Evolutionary conservation across 37 sponge, comb jelly and placozoan genomes (phyloP), one percentile per base, ranked within the genome.

Genomic region (Dysidea cf. avara): DNA sequence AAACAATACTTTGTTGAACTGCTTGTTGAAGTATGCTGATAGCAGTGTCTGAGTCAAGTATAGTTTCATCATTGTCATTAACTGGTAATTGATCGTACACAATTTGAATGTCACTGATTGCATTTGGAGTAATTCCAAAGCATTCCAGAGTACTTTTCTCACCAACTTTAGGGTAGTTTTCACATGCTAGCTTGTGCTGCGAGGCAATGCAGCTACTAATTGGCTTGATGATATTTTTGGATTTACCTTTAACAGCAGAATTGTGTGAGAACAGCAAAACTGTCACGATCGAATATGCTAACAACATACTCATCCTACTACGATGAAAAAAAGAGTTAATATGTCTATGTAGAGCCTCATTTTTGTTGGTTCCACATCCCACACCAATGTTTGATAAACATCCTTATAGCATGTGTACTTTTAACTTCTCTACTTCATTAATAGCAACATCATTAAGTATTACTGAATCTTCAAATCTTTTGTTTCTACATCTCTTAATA

Each of bases 201-300:
- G n/a, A n/a, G n/a, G n/a, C 46, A 12, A 43, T 43, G 46, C 46
- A 43, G 9, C 7, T 9, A 43, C 7, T 43, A 43, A 7, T 26
- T 36, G 52, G 66, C 39, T 29, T 32, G 18, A 17, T 17, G 0
- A 58, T 21, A 5, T 3, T 49, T 50, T 52, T 49, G 30, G 12
- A 21, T 33, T 46, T 69, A 51, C 46, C 72, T 16, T 17, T 1
- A 7, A 53, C 13, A 2, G 64, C 38, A 22, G 58, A 71, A 71
- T 80, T 80, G 47, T 80, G 81, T 2, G 21, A 26, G 29, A 31
- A 80, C n/a, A 80, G 61, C 43, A 35, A 40, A 1, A 1, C 29
- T 32, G 71, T 61, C 1, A 79, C n/a, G 14, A 79, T 38, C 25
- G 80, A 70, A 79, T 79, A 69, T 39, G 71, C 80, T 24, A 79